A percentile compares a stretch with the other conserved stretches of the same genome.
phyloP scores from a whole-genome alignment of 2,113 vertebrate species.

The Pseudorectes ferrugineus region DNA sequence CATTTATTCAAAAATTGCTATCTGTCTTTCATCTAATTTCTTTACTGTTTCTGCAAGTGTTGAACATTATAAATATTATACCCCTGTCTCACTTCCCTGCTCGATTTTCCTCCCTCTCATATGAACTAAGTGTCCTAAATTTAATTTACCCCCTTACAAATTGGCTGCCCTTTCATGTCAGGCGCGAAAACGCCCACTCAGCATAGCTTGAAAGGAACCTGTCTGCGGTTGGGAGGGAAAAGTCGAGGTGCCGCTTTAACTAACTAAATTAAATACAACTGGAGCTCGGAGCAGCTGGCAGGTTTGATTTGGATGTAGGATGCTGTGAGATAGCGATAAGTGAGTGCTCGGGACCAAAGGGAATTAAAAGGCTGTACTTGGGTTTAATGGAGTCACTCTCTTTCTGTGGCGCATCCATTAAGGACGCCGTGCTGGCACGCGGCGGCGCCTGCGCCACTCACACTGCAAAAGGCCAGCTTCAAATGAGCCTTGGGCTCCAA shows the following conservation, averaged over 20 bases:
- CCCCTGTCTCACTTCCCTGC: background rate
- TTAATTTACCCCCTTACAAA: conserved; percentile 57
- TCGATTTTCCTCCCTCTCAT: background rate
- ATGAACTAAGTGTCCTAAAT: conserved; percentile 50
- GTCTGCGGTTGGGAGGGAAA: conserved; percentile 21
- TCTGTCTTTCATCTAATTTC: background rate
- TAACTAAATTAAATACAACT: conserved; percentile 61
- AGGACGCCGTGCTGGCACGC: background rate
- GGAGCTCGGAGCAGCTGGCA: conserved; percentile 52
- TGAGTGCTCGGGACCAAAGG: conserved; percentile 47
- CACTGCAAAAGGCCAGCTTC: conserved; percentile 13
- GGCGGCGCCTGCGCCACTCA: background rate
- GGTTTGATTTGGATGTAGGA: conserved; percentile 66
- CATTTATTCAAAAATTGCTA: background rate
- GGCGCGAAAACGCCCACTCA: conserved; percentile 53
- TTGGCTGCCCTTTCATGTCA: conserved; percentile 64
- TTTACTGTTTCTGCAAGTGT: background rate
- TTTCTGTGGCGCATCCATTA: conserved; percentile 13
- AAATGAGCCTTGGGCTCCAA: background rate
- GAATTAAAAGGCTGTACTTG: conserved; percentile 57
- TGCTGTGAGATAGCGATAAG: conserved; percentile 61
- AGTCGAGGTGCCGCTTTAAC: conserved; percentile 20
- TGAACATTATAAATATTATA: background rate
- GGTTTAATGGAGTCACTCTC: conserved; percentile 60
- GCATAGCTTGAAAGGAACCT: conserved; percentile 54